Evolutionary conservation across 2,888 invertebrate species (phyloP).

Genomic region (Parochlus steinenii): DNA sequence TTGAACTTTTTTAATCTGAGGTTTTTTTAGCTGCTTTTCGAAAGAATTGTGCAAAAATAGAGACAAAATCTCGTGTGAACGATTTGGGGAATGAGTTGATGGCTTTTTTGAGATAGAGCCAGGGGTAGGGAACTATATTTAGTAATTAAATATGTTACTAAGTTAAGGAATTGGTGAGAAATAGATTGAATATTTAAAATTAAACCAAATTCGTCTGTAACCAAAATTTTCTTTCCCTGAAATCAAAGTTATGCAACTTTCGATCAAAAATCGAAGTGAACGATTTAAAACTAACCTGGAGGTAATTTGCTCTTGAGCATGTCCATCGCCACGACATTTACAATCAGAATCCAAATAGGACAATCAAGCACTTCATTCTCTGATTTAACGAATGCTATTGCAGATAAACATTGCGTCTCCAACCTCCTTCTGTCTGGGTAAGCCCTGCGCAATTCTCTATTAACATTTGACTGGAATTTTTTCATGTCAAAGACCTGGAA

Average conservation of each 20-base stretch:
- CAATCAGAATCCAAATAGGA: conserved; percentile 93
- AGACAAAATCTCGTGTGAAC: too few species aligned
- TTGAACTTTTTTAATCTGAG: too few species aligned
- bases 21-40: too few species aligned
- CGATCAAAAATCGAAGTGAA: not conserved
- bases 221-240: not conserved
- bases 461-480: conserved; percentile 86
- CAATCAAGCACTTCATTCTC: conserved; percentile 80
- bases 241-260: not conserved
- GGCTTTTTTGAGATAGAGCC: too few species aligned
- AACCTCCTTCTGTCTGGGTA: conserved; percentile 80
- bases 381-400: conserved; percentile 83
- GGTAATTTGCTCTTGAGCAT: conserved; percentile 90
- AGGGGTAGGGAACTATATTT: too few species aligned
- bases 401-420: conserved; percentile 84
- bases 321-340: conserved; percentile 94
- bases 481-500: conserved; percentile 85
- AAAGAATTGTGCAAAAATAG: too few species aligned
- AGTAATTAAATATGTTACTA: too few species aligned
- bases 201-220: not conserved
- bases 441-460: conserved; percentile 71
- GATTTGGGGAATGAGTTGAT: too few species aligned
- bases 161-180: conserved; percentile 2
- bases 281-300: conserved; percentile 46
- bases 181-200: conserved; percentile 1